Evolutionary conservation across 2,113 vertebrate species (phyloP), one percentile per base, ranked within the genome.

Genomic region (Lophius piscatorius): DNA sequence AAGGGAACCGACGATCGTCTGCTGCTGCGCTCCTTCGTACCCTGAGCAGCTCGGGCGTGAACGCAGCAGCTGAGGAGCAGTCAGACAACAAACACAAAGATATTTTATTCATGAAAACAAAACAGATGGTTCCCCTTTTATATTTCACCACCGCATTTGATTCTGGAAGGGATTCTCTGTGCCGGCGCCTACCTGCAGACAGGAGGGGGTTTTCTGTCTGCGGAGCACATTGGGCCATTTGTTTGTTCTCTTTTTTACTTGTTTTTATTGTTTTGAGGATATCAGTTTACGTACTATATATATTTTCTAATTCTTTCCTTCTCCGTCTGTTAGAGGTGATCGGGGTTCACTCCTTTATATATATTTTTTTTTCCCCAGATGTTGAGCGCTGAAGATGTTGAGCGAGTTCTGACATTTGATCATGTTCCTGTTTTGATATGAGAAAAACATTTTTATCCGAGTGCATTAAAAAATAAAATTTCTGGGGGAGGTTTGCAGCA

Each of bases 21-120:
- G 46, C 9, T 8, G 18, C 21, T 40, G 61, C 45, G 44, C 50
- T 36, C 1, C n/a, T n/a, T n/a, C n/a, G n/a, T n/a, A n/a, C n/a
- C n/a, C n/a, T n/a, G n/a, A n/a, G n/a, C n/a, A n/a, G n/a, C n/a
- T n/a, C n/a, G n/a, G n/a, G n/a, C n/a, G 11, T 18, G 22, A 20
- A 18, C 1, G 20, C 20, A 14, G 29, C 65, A 54, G 39, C 61
- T 33, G 68, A 56, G 61, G 28, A 55, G 69, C 72, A 65, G 33
- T 80, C 66, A 76, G 28, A 78, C 67, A 63, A 60, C 63, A 73
- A 71, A 71, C 54, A 65, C 55, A 69, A 47, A 57, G 35, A 74
- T 74, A 44, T 75, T 60, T 63, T 76, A 74, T 86, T 80, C 4
- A 77, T 75, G 67, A 76, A 68, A 76, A 72, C 12, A 74, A 56